These are phyloP conservation scores for Allygus modestus DNA, from an alignment of 2,888 invertebrate genomes.

Conservation along the genomic window DNA sequence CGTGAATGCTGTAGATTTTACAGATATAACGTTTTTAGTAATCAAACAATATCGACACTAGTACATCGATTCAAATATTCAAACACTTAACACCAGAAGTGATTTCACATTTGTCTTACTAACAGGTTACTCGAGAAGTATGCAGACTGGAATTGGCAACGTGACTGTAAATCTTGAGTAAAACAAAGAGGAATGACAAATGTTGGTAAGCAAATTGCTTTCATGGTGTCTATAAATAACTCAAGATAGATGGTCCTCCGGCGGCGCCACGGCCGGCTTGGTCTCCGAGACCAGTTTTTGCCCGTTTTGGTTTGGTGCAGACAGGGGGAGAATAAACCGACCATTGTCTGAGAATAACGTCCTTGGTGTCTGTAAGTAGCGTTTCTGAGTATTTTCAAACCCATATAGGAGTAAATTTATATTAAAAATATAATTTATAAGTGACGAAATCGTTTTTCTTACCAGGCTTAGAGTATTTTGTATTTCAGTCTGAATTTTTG, in stretches of 20 bases:
- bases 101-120: not conserved
- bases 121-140: not conserved
- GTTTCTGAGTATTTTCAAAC: no score
- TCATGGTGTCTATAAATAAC: constrained; percentile 25
- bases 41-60: no score
- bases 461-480: no score
- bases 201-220: constrained; percentile 25
- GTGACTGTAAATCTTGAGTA: not conserved
- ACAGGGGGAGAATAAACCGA: not conserved
- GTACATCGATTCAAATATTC: no score
- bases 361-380: not conserved
- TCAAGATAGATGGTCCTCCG: not conserved
- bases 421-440: no score
- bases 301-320: constrained; percentile 16
- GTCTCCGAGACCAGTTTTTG: constrained; percentile 22
- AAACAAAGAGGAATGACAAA: constrained; percentile 30
- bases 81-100: not conserved
- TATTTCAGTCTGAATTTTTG: no score
- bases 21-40: not conserved
- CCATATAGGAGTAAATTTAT: no score
- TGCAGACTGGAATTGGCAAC: not conserved
- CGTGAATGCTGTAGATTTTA: no score
- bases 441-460: no score
- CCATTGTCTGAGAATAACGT: constrained; percentile 23
- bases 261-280: not conserved